Conservation (phyloP, 2,113 vertebrate genomes). For the Phoenicopterus ruber region DNA sequence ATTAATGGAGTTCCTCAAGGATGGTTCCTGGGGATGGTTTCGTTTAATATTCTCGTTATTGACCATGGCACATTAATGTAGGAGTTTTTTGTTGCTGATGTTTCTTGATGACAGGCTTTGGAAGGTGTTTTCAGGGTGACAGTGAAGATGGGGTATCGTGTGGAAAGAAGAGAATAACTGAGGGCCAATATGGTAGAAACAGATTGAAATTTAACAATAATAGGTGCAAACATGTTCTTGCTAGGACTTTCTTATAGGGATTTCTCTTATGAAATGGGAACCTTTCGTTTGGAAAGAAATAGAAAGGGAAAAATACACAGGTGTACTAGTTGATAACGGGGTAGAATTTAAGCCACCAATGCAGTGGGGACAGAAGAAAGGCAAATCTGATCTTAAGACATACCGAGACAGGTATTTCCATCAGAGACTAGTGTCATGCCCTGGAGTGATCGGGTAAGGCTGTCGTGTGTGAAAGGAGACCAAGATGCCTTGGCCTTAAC, state of each 20-base stretch:
- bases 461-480: background rate
- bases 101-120: background rate
- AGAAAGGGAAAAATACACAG: background rate
- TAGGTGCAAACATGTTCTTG: background rate
- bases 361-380: background rate
- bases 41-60: background rate
- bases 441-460: background rate
- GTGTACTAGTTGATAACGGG: background rate
- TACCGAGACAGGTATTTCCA: background rate
- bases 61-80: background rate
- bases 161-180: background rate
- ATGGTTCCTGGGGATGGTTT: background rate
- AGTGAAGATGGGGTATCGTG: background rate
- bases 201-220: background rate
- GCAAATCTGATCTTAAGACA: background rate
- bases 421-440: background rate
- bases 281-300: background rate
- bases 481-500: slow-evolving; percentile 2
- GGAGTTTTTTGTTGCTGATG: background rate
- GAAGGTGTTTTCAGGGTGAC: background rate
- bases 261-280: background rate
- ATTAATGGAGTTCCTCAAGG: background rate
- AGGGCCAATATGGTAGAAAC: background rate
- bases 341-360: background rate
- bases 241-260: background rate